phyloP scores from a whole-genome alignment of 2,797 vertebrate genomes.

The Sebastes matsubarae region DNA sequence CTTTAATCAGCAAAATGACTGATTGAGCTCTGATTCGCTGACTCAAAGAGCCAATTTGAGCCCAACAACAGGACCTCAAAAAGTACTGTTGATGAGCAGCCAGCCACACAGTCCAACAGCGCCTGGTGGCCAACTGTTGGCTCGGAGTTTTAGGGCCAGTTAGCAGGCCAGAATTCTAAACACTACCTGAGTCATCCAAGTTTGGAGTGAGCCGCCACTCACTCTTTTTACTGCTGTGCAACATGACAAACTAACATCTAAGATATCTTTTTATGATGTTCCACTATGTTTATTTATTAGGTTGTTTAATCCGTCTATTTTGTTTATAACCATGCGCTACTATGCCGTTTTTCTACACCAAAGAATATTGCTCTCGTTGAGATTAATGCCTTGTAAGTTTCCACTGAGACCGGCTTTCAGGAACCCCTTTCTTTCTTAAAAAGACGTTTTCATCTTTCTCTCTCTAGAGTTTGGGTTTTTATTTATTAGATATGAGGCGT shows the following conservation, averaged over 20 bases:
- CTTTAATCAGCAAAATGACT: neutral
- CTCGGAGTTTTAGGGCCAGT: neutral
- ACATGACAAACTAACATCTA: neutral
- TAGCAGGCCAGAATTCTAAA: neutral
- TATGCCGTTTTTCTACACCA: neutral
- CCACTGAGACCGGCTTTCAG: neutral
- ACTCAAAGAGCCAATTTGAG: neutral
- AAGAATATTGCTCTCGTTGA: neutral
- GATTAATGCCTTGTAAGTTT: neutral
- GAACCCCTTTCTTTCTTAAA: neutral
- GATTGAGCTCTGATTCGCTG: neutral
- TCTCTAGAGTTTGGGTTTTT: neutral
- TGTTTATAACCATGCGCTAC: neutral
- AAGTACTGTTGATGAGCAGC: neutral
- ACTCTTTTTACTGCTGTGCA: neutral
- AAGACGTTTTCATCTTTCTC: neutral
- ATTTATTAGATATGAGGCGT: conserved; percentile 1
- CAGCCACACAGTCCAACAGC: neutral
- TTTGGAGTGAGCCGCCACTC: neutral
- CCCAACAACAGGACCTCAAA: neutral
- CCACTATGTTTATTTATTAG: neutral
- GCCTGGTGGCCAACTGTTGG: neutral
- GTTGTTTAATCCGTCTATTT: neutral
- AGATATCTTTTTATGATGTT: neutral
- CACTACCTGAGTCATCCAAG: neutral